Evolutionary conservation across 1,140 invertebrate genomes (phyloP).

Genomic region (Diorhabda sublineata): DNA sequence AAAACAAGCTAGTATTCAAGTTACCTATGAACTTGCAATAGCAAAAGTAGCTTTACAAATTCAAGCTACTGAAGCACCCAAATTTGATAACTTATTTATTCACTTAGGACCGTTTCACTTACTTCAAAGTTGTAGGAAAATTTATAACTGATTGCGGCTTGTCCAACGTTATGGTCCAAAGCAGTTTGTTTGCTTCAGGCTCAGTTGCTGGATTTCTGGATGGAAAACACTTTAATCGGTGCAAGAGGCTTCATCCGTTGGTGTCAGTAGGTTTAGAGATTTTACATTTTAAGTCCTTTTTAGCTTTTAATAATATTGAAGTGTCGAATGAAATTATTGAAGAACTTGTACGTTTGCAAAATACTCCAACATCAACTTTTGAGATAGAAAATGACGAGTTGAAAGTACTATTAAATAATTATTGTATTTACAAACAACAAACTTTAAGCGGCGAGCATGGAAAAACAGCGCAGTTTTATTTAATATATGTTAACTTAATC

Average conservation of each 20-base stretch:
- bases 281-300: slow-evolving; percentile 30
- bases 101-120: no score
- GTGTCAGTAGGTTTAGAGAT: slow-evolving; percentile 35
- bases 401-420: background rate
- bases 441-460: slow-evolving; percentile 33
- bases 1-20: slow-evolving; percentile 39
- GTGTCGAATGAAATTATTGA: no score
- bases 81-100: no score
- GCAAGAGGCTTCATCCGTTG: slow-evolving; percentile 35
- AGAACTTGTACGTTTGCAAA: no score
- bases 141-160: slow-evolving; percentile 42
- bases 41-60: no score
- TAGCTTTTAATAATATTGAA: slow-evolving; percentile 6
- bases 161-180: slow-evolving; percentile 40
- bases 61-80: no score
- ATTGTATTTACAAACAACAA: slow-evolving; percentile 16
- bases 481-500: slow-evolving; percentile 38
- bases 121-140: slow-evolving; percentile 31
- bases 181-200: slow-evolving; percentile 38
- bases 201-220: slow-evolving; percentile 40
- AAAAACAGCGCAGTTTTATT: slow-evolving; percentile 40
- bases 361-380: no score
- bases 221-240: slow-evolving; percentile 38
- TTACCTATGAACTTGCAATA: slow-evolving; percentile 35
- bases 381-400: no score